Percentiles rank a stretch among this genome's conserved stretches.
phyloP scores from a whole-genome alignment of 2,797 vertebrate species.

The Tadarida brasiliensis region DNA sequence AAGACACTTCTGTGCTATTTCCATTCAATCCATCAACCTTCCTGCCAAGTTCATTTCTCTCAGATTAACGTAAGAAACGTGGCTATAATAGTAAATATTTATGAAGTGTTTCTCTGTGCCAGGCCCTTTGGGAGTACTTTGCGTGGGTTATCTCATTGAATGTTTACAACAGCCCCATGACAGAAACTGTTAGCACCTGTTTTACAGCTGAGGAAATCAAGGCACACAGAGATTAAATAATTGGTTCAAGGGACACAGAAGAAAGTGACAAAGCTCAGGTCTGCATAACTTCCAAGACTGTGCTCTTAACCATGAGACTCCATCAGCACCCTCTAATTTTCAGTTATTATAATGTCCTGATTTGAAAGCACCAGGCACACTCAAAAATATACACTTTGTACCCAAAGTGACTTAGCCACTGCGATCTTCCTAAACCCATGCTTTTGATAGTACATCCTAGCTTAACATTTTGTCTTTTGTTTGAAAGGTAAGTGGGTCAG shows the following conservation, averaged over 20 bases:
- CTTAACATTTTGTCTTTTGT: conserved; percentile 64
- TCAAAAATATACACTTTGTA: conserved; percentile 67
- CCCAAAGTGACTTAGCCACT: conserved; percentile 46
- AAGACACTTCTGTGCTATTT: conserved; percentile 26
- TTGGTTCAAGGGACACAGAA: conserved; percentile 46
- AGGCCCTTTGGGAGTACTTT: not conserved
- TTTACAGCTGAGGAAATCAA: conserved; percentile 61
- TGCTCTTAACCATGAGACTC: conserved; percentile 34
- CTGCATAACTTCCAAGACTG: conserved; percentile 52
- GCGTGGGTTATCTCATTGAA: not conserved
- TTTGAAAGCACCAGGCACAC: conserved; percentile 63
- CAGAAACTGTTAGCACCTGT: not conserved
- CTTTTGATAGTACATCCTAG: conserved; percentile 32
- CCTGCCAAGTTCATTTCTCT: conserved; percentile 44
- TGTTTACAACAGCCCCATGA: not conserved
- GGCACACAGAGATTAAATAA: conserved; percentile 41
- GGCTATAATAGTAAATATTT: conserved; percentile 25
- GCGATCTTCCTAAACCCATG: conserved; percentile 47
- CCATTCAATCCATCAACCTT: conserved; percentile 3
- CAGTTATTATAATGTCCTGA: conserved; percentile 65
- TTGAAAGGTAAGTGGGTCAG: conserved; percentile 61
- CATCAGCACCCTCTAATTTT: conserved; percentile 62
- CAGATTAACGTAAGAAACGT: not conserved
- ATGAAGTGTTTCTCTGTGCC: conserved; percentile 40
- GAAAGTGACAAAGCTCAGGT: conserved; percentile 58